Percentiles rank a stretch among this genome's conserved stretches.
phyloP scores from a whole-genome alignment of 2,113 vertebrate genomes.

The Xenopus borealis region DNA sequence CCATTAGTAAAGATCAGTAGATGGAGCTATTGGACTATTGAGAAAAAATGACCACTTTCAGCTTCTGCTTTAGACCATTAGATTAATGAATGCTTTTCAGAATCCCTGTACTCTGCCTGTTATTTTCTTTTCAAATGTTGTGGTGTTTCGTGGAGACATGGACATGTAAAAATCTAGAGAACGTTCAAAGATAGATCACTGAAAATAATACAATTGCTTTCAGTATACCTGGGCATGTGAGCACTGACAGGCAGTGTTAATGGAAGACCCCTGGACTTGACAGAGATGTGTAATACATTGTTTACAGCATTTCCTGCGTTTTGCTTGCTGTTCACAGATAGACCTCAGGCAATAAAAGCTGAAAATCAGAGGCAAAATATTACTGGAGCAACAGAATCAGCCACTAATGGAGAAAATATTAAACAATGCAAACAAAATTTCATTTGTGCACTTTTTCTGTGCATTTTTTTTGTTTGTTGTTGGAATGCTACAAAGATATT shows the following conservation, averaged over 20 bases:
- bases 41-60: not conserved
- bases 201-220: constrained; percentile 35
- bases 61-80: not conserved
- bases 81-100: constrained; percentile 22
- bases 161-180: constrained; percentile 33
- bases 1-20: constrained; percentile 11
- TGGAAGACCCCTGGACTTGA: constrained; percentile 4
- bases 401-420: no score
- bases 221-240: constrained; percentile 14
- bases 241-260: not conserved
- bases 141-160: constrained; percentile 16
- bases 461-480: no score
- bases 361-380: no score
- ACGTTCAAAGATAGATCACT: constrained; percentile 39
- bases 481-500: no score
- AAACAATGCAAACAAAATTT: no score
- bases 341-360: no score
- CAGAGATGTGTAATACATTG: constrained; percentile 6
- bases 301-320: not conserved
- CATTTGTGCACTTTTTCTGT: no score
- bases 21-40: constrained; percentile 26
- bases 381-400: no score
- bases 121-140: constrained; percentile 39
- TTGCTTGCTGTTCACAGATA: not conserved
- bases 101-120: constrained; percentile 28